Conservation (phyloP, 2,888 invertebrate genomes). For the Smittia sp. region DNA sequence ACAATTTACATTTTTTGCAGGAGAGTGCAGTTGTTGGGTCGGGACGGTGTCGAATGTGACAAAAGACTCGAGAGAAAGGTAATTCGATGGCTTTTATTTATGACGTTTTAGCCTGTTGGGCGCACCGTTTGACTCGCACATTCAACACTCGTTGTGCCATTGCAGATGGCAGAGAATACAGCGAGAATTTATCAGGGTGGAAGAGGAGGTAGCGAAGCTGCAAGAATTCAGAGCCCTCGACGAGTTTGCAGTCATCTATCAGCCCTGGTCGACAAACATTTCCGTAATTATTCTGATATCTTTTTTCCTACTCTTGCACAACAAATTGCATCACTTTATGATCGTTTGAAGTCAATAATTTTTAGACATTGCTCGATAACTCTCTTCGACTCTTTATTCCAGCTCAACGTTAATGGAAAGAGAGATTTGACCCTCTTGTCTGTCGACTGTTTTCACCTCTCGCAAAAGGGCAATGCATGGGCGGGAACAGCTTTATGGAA, state of each 20-base stretch:
- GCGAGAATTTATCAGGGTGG: slow-evolving; percentile 46
- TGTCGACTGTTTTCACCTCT: slow-evolving; percentile 59
- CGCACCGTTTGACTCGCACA: neutral
- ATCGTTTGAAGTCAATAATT: neutral
- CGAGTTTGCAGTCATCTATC: slow-evolving; percentile 58
- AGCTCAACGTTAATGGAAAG: slow-evolving; percentile 46
- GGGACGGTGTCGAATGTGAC: slow-evolving; percentile 44
- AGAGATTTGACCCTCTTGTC: slow-evolving; percentile 55
- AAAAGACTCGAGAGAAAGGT: slow-evolving; percentile 43
- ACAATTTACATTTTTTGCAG: slow-evolving; percentile 3
- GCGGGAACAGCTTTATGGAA: slow-evolving; percentile 59
- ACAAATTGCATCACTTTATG: slow-evolving; percentile 22
- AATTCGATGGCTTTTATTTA: neutral
- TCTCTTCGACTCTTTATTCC: too few relatives aligned
- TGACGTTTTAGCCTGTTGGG: slow-evolving; percentile 16
- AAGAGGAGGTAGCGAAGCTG: slow-evolving; percentile 53
- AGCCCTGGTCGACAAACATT: slow-evolving; percentile 52
- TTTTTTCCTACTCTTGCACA: too few relatives aligned
- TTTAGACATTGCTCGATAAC: too few relatives aligned
- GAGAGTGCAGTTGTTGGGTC: slow-evolving; percentile 45
- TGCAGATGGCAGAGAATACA: slow-evolving; percentile 44
- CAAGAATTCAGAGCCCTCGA: slow-evolving; percentile 54
- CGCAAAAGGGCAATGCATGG: slow-evolving; percentile 57
- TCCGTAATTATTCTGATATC: slow-evolving; percentile 48
- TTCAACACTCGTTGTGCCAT: slow-evolving; percentile 35